A percentile compares a stretch with the other conserved stretches of the same genome.
Conservation (phyloP, 2,113 vertebrate species). For the Nesoenas mayeri region DNA sequence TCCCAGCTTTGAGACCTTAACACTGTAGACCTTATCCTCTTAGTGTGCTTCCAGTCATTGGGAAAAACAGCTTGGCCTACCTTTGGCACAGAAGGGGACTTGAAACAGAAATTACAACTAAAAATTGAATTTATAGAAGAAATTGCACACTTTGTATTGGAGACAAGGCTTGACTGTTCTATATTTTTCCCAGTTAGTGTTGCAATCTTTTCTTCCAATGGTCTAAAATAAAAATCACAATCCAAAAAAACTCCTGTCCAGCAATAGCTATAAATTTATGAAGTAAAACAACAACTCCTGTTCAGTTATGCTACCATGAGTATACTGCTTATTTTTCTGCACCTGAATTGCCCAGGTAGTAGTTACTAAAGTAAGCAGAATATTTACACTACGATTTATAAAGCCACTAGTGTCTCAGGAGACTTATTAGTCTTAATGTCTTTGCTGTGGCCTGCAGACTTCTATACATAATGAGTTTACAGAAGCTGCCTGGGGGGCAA, state of each 20-base stretch:
- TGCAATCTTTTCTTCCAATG: background rate
- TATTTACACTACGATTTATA: background rate
- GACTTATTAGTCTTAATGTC: background rate
- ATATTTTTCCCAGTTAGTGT: background rate
- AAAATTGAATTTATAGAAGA: background rate
- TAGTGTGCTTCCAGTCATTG: background rate
- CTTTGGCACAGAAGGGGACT: background rate
- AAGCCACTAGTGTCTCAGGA: background rate
- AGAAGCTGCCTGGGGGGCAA: background rate
- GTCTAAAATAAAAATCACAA: background rate
- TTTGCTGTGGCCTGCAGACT: background rate
- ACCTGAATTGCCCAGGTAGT: background rate
- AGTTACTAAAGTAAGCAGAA: background rate
- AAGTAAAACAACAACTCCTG: background rate
- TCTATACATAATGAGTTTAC: rapidly evolving
- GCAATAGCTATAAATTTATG: background rate
- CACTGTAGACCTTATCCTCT: background rate
- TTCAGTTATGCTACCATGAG: background rate
- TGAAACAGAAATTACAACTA: background rate
- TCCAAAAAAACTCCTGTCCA: background rate
- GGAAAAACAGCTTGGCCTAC: background rate
- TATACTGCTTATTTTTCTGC: background rate
- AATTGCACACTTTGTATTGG: background rate
- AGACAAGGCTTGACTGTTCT: background rate
- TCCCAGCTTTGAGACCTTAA: background rate